phyloP scores from a whole-genome alignment of 2,113 vertebrate genomes.

The Helogale parvula region DNA sequence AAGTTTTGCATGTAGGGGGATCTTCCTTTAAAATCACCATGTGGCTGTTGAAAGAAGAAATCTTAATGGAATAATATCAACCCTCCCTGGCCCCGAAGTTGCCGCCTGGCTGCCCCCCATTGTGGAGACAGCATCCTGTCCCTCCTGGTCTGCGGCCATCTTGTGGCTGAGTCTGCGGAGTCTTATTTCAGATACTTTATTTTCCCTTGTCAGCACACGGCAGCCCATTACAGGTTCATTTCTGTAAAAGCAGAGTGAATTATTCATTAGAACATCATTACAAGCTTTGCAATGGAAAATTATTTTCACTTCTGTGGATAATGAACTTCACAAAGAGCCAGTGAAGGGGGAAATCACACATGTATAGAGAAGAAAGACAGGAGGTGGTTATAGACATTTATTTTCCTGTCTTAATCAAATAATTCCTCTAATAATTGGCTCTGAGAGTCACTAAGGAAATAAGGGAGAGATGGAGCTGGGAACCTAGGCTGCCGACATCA shows the following conservation, averaged over 20 bases:
- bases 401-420: conserved; percentile 57
- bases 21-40: background rate
- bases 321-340: conserved; percentile 76
- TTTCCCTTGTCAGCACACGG: conserved; percentile 71
- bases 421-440: conserved; percentile 38
- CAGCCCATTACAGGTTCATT: conserved; percentile 74
- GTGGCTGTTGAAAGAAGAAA: background rate
- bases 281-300: conserved; percentile 84
- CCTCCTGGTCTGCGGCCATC: background rate
- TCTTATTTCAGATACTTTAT: conserved; percentile 69
- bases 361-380: background rate
- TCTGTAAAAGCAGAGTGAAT: conserved; percentile 84
- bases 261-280: conserved; percentile 88
- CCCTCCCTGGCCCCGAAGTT: background rate
- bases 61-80: background rate
- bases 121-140: background rate
- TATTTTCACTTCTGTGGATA: conserved; percentile 82
- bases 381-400: background rate
- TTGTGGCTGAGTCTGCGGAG: background rate
- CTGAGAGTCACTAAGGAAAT: background rate
- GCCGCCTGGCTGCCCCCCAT: background rate
- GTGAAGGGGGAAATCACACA: background rate
- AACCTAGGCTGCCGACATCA: background rate
- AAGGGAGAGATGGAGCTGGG: background rate
- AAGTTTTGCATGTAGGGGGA: conserved; percentile 9